These are phyloP conservation scores for Halcyon chelicuti DNA, from an alignment of 2,797 vertebrate species.

Conservation along the genomic window DNA sequence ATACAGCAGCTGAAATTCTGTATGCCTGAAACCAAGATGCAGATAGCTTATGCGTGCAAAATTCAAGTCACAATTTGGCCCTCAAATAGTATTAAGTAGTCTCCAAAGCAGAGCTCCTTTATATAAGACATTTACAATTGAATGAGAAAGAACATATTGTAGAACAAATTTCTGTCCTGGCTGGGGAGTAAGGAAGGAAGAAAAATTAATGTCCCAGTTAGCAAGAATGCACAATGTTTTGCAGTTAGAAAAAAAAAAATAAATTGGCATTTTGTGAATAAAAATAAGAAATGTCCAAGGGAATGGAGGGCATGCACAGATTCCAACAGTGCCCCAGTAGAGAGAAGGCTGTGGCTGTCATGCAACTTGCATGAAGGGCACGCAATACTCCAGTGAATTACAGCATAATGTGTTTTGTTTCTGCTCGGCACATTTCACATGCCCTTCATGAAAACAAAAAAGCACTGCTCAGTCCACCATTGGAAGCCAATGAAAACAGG, in stretches of 20 bases:
- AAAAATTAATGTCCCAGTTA: background rate
- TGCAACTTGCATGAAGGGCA: background rate
- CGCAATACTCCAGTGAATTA: conserved; percentile 15
- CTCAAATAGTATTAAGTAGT: background rate
- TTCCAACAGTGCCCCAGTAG: background rate
- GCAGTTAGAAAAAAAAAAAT: background rate
- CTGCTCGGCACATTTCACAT: background rate
- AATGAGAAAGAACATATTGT: background rate
- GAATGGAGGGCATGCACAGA: background rate
- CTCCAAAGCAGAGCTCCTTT: background rate
- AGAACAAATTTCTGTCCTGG: background rate
- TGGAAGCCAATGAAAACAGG: conserved; percentile 30
- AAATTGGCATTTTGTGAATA: background rate
- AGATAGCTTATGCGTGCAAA: background rate
- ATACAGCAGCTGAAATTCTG: background rate
- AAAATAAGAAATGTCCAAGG: background rate
- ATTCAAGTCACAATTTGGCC: background rate
- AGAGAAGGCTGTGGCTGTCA: background rate
- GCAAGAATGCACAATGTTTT: background rate
- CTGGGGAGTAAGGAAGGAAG: background rate
- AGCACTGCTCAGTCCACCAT: background rate
- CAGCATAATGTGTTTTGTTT: background rate
- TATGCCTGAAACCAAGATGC: background rate
- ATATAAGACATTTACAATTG: background rate
- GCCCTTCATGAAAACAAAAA: background rate